Base-by-base conservation (phyloP, 2,888 invertebrate genomes). In the Furcula furcula region DNA sequence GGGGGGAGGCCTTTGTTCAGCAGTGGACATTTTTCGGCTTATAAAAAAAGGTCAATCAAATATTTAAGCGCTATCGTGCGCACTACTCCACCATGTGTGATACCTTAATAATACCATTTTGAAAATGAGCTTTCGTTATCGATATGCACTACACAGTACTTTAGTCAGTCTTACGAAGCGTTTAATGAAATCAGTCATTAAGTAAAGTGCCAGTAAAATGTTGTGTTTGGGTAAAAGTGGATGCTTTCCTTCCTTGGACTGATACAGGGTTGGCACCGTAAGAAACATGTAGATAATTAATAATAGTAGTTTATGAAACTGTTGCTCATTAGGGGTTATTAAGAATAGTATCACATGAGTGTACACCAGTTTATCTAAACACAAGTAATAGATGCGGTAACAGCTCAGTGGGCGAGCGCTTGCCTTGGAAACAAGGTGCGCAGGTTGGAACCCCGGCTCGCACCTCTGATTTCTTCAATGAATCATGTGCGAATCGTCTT, bases 151-250 rank as follows among this genome's bases (percentile, higher is more conserved):
- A 40, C 36, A 55, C 37, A 55, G 56, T 54, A 55, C 64, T 70
- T 64, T 53, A 67, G 49, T 55, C 46, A 57, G 60, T 61, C 64
- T 66, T 68, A 71, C 60, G 65, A 62, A 49, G 52, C 57, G 55
- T 75, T 73, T 83, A 84, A 85, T 84, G 82, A 84, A 83, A 79
- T 82, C 68, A 67, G 75, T 82, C 77, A 83, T 85, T 83, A 82
- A 62, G 55, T 68, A 69, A 77, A 83, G 80, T 82, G 79, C 71
- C 64, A 50, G 60, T 71, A 72, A 61, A 74, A 61, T 55, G 40
- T 44, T 13, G 29, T 42, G 59, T 52, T 59, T 61, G 60, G 66
- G 72, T 75, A 70, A 75, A 65, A 68, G 58, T 63, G 49, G 56
- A 14, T 40, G 18, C 16, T 40, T 38, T 43, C 34, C 42, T 39